phyloP scores from a whole-genome alignment of 2,797 vertebrate species.

The Syndactyla subalaris region DNA sequence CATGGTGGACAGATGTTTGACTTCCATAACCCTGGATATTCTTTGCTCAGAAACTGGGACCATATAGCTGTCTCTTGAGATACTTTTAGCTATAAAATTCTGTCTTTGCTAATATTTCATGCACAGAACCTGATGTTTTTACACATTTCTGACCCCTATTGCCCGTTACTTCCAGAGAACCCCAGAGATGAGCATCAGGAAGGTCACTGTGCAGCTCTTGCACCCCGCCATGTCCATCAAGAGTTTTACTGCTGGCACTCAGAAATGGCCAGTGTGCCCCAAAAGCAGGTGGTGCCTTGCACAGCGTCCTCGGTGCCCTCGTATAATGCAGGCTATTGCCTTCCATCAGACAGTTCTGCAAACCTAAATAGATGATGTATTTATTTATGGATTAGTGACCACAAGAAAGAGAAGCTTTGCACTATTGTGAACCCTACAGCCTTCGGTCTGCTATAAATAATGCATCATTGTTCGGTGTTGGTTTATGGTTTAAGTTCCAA shows the following conservation, averaged over 20 bases:
- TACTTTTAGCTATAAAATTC: neutral
- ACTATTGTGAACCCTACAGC: slow-evolving; percentile 28
- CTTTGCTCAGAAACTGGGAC: neutral
- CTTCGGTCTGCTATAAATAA: slow-evolving; percentile 65
- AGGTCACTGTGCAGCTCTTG: neutral
- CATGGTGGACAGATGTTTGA: neutral
- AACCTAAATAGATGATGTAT: slow-evolving; percentile 47
- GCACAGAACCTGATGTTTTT: neutral
- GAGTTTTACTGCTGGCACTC: neutral
- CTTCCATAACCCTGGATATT: neutral
- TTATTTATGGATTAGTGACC: slow-evolving; percentile 67
- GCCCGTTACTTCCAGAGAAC: neutral
- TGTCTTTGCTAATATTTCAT: neutral
- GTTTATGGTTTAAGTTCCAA: slow-evolving; percentile 61
- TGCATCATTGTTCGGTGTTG: slow-evolving; percentile 54
- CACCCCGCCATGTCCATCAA: fast-evolving
- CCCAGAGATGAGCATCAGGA: neutral
- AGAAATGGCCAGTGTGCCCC: neutral
- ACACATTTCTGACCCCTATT: neutral
- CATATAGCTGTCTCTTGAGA: neutral
- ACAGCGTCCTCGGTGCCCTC: neutral
- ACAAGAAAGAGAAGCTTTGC: slow-evolving; percentile 54
- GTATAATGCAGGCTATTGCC: neutral
- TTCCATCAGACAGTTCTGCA: neutral
- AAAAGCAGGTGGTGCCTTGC: neutral